A percentile compares a stretch with the other conserved stretches of the same genome.
Evolutionary conservation across 2,113 vertebrate genomes (phyloP).

Genomic region (Vombatus ursinus): DNA sequence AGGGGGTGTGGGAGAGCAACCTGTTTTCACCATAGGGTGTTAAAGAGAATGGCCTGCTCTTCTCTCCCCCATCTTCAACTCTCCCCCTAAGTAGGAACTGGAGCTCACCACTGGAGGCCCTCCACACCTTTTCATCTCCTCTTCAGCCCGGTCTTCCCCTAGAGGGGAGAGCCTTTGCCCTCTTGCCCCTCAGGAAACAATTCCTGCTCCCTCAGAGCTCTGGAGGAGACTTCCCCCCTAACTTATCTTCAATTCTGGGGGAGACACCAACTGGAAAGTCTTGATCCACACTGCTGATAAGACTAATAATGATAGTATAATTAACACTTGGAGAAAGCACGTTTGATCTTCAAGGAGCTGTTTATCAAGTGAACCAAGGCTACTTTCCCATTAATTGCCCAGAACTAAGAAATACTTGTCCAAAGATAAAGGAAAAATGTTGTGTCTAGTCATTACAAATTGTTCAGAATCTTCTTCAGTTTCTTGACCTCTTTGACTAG

Average conservation of each 20-base stretch:
- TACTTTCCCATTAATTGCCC: conserved; percentile 47
- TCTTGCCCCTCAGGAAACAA: background rate
- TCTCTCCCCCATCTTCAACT: background rate
- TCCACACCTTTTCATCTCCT: background rate
- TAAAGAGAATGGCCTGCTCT: background rate
- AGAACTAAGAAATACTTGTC: conserved; percentile 59
- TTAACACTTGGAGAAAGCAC: conserved; percentile 33
- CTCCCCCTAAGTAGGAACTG: background rate
- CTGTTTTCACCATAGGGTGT: background rate
- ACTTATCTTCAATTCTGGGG: conserved; percentile 34
- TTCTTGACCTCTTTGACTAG: background rate
- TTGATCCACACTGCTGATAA: background rate
- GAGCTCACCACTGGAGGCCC: background rate
- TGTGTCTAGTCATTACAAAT: conserved; percentile 52
- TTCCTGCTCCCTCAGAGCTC: background rate
- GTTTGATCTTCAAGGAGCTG: conserved; percentile 63
- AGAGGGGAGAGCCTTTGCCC: background rate
- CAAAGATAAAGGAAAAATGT: conserved; percentile 51
- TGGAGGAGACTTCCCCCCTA: background rate
- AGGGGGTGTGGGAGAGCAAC: background rate
- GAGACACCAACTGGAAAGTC: conserved; percentile 60
- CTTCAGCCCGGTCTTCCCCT: background rate
- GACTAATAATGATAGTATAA: conserved; percentile 39
- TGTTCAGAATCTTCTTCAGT: conserved; percentile 38
- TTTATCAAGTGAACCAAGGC: conserved; percentile 47